Evolutionary conservation across 2,888 invertebrate species (phyloP).

Genomic region (Epinotia nisella): DNA sequence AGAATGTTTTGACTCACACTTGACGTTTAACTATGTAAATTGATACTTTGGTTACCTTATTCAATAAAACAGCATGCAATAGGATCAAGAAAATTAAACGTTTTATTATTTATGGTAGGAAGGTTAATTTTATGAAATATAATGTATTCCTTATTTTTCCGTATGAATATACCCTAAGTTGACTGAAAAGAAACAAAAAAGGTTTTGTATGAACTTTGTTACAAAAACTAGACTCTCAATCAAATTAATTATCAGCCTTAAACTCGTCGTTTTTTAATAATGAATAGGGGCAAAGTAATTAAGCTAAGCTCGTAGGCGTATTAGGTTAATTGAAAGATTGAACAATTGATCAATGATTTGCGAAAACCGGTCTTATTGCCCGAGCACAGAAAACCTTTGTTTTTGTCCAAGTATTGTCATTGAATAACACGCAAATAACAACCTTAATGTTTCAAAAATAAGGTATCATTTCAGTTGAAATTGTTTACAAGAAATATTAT

Average conservation of each 20-base stretch:
- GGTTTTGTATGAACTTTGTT: background rate
- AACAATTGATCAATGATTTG: constrained; percentile 35
- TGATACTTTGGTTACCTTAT: no score
- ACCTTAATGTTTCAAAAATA: background rate
- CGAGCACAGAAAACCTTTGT: constrained; percentile 31
- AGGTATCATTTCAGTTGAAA: background rate
- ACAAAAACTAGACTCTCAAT: constrained; percentile 6
- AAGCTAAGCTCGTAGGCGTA: constrained; percentile 32
- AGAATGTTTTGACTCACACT: no score
- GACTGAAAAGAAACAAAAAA: background rate
- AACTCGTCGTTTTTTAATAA: background rate
- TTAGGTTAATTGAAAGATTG: constrained; percentile 41
- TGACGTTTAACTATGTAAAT: no score
- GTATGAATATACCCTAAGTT: no score
- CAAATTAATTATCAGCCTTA: constrained; percentile 9
- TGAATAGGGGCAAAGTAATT: constrained; percentile 29
- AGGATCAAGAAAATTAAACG: no score
- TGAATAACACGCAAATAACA: background rate
- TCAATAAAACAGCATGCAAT: no score
- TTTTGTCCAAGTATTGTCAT: constrained; percentile 31
- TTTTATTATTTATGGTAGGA: no score
- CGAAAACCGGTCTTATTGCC: constrained; percentile 17
- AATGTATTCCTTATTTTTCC: no score
- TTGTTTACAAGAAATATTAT: background rate
- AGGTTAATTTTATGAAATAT: no score